phyloP scores from a whole-genome alignment of 2,797 vertebrate species.

The Anguilla megastoma region DNA sequence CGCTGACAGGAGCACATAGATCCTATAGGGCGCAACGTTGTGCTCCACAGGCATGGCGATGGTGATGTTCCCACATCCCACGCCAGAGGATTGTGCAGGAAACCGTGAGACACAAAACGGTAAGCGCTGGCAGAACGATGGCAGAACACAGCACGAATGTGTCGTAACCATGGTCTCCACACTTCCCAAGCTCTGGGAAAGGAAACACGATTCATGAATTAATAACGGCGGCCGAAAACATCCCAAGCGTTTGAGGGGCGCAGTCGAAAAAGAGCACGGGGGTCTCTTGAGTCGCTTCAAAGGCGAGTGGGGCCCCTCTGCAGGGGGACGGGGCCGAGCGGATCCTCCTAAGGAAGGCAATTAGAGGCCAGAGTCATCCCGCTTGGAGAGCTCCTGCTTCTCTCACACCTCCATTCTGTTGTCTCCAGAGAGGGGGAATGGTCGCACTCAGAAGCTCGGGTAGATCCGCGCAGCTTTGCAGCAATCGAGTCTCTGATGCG shows the following conservation, averaged over 20 bases:
- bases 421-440: neutral
- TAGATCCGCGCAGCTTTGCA: neutral
- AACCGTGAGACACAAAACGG: neutral
- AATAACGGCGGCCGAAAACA: slow-evolving; percentile 18
- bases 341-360: slow-evolving; percentile 18
- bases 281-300: neutral
- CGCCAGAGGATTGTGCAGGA: neutral
- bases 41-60: neutral
- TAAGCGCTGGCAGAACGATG: neutral
- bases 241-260: slow-evolving; percentile 21
- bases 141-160: neutral
- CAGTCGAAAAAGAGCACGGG: slow-evolving; percentile 11
- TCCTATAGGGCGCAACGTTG: neutral
- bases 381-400: neutral
- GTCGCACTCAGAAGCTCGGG: neutral
- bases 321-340: neutral
- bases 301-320: neutral
- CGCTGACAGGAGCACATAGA: too few species aligned
- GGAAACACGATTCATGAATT: slow-evolving; percentile 35
- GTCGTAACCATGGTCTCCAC: slow-evolving; percentile 12
- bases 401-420: neutral
- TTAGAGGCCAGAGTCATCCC: neutral
- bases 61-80: neutral
- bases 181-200: slow-evolving; percentile 6
- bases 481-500: neutral